phyloP scores from a whole-genome alignment of 2,888 invertebrate genomes.

The Sesia apiformis region DNA sequence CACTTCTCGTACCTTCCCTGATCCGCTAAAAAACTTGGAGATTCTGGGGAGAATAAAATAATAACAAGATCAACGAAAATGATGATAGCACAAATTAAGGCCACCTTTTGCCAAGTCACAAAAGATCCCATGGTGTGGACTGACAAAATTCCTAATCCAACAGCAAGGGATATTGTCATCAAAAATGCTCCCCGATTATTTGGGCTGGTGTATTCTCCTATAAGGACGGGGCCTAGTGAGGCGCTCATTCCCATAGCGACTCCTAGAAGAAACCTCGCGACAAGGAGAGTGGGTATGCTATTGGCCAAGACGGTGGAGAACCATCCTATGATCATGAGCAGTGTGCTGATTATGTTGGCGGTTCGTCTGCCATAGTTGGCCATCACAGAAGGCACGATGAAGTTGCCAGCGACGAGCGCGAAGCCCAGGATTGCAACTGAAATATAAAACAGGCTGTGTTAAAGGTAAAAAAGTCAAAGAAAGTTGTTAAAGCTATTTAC shows the following conservation, averaged over 20 bases:
- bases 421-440: conserved; percentile 39
- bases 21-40: conserved; percentile 77
- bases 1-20: conserved; percentile 70
- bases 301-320: conserved; percentile 37
- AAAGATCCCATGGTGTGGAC: conserved; percentile 76
- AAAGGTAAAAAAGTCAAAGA: too few relatives aligned
- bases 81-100: conserved; percentile 52
- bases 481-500: too few relatives aligned
- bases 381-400: conserved; percentile 43
- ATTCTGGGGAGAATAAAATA: conserved; percentile 66
- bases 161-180: conserved; percentile 67
- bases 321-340: conserved; percentile 68
- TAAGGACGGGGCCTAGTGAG: conserved; percentile 57
- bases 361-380: conserved; percentile 67
- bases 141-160: conserved; percentile 71
- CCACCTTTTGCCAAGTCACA: conserved; percentile 68
- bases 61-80: conserved; percentile 53
- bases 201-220: conserved; percentile 70
- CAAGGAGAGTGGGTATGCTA: conserved; percentile 35
- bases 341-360: conserved; percentile 50
- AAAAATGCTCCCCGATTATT: conserved; percentile 73
- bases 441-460: conserved; percentile 2
- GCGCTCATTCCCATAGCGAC: conserved; percentile 67
- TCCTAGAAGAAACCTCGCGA: conserved; percentile 47
- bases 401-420: conserved; percentile 31